phyloP scores from a whole-genome alignment of 2,797 vertebrate genomes.

The Enteromius paludinosus region DNA sequence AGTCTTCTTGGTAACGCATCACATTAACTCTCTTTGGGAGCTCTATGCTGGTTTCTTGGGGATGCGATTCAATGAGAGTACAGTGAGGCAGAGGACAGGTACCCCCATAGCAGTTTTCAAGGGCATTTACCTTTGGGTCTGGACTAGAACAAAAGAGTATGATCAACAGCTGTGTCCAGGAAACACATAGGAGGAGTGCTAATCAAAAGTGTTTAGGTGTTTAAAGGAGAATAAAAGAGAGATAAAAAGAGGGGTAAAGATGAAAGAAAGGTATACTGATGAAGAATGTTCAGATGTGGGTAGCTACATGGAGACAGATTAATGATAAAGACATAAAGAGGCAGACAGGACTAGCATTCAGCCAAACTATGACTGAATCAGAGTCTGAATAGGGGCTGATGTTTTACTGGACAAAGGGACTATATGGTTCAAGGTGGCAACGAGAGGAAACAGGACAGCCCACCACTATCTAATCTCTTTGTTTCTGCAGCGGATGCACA shows the following conservation, averaged over 20 bases:
- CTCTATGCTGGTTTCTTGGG: not conserved
- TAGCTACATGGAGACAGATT: slow-evolving; percentile 40
- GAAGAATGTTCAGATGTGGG: slow-evolving; percentile 45
- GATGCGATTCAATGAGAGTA: not conserved
- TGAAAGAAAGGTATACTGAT: slow-evolving; percentile 54
- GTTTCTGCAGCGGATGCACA: slow-evolving; percentile 29
- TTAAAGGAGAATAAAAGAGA: slow-evolving; percentile 45
- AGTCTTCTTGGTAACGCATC: not conserved
- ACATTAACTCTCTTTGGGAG: not conserved
- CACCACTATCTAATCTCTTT: slow-evolving; percentile 16
- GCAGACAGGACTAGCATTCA: slow-evolving; percentile 13
- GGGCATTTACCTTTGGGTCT: slow-evolving; percentile 27
- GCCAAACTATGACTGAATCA: slow-evolving; percentile 28
- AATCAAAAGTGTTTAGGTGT: slow-evolving; percentile 34
- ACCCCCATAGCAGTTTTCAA: slow-evolving; percentile 17
- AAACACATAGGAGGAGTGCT: slow-evolving; percentile 32
- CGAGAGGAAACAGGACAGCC: slow-evolving; percentile 17
- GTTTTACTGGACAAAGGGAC: slow-evolving; percentile 41
- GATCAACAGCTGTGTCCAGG: slow-evolving; percentile 10
- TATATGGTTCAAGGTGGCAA: slow-evolving; percentile 25
- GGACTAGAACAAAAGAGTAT: slow-evolving; percentile 25
- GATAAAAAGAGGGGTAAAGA: slow-evolving; percentile 45
- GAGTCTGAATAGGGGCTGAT: slow-evolving; percentile 20
- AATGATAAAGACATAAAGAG: slow-evolving; percentile 39
- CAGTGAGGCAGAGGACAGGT: slow-evolving; percentile 19